Conservation (phyloP, 2,113 vertebrate species). For the Datnioides undecimradiatus region DNA sequence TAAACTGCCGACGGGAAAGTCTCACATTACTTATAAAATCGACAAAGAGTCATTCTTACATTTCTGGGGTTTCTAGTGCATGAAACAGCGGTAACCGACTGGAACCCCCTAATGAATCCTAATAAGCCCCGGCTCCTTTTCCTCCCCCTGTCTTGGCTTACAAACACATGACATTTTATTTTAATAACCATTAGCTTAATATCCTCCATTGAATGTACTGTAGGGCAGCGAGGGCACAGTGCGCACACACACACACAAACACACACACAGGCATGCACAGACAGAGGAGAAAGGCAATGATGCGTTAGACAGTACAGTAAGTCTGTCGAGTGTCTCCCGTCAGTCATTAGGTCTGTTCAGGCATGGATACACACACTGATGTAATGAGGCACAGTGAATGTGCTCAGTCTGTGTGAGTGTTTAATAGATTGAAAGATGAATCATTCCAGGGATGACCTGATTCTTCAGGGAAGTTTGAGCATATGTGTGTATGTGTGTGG, state of each 20-base stretch:
- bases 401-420: constrained; percentile 41
- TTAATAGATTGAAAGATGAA: constrained; percentile 57
- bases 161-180: constrained; percentile 62
- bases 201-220: constrained; percentile 41
- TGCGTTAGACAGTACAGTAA: constrained; percentile 50
- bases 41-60: constrained; percentile 8
- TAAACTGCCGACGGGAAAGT: background rate
- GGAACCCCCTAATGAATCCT: constrained; percentile 58
- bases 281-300: constrained; percentile 27
- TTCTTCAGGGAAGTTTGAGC: constrained; percentile 56
- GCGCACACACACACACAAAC: constrained; percentile 49
- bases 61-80: constrained; percentile 28
- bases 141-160: constrained; percentile 22
- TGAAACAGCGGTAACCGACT: constrained; percentile 32
- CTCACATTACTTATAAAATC: background rate
- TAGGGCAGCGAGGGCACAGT: constrained; percentile 44
- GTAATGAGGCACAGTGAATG: constrained; percentile 55
- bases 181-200: constrained; percentile 74
- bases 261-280: constrained; percentile 23
- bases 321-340: constrained; percentile 53
- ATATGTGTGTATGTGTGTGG: constrained; percentile 28
- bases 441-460: constrained; percentile 61
- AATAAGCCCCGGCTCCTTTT: constrained; percentile 10
- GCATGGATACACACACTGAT: constrained; percentile 64
- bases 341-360: constrained; percentile 69